A percentile compares a stretch with the other conserved stretches of the same genome.
Conservation (phyloP, 2,888 invertebrate species). For the Lycaena phlaeas region DNA sequence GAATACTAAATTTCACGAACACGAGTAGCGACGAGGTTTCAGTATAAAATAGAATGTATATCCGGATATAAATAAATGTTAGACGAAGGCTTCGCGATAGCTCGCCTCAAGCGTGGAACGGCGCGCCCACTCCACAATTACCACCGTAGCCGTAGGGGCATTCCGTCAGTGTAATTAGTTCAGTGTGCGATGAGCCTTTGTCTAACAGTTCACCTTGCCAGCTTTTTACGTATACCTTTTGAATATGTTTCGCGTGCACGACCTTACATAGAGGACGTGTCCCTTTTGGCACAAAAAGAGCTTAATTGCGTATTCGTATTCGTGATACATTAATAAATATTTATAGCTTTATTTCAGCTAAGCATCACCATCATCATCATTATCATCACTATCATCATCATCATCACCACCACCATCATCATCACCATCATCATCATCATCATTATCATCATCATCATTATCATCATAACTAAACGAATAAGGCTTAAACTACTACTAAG, state of each 20-base stretch:
- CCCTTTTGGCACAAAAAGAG: conserved; percentile 35
- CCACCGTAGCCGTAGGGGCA: conserved; percentile 48
- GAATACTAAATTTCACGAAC: too few species aligned
- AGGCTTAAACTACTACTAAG: too few species aligned
- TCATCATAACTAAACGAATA: too few species aligned
- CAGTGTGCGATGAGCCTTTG: conserved; percentile 60
- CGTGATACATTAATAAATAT: conserved; percentile 21
- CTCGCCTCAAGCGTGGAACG: conserved; percentile 26
- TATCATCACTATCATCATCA: too few species aligned
- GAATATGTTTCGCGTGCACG: conserved; percentile 29
- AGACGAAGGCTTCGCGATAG: conserved; percentile 37
- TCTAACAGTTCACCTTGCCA: conserved; percentile 63
- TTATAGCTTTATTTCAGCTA: conserved; percentile 4
- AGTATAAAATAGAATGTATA: conserved; percentile 30
- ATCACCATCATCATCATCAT: too few species aligned
- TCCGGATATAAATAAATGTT: conserved; percentile 65
- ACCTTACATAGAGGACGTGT: conserved; percentile 45
- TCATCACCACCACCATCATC: too few species aligned
- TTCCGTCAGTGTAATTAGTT: conserved; percentile 58
- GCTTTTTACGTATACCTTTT: conserved; percentile 41
- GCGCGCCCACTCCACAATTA: conserved; percentile 43
- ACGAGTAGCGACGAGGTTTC: too few species aligned
- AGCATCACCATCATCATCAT: too few species aligned
- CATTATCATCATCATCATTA: too few species aligned
- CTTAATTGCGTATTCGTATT: conserved; percentile 25